Percentiles rank a stretch among this genome's conserved stretches.
Evolutionary conservation across 2,113 vertebrate genomes (phyloP).

Genomic region (Aythya baeri): DNA sequence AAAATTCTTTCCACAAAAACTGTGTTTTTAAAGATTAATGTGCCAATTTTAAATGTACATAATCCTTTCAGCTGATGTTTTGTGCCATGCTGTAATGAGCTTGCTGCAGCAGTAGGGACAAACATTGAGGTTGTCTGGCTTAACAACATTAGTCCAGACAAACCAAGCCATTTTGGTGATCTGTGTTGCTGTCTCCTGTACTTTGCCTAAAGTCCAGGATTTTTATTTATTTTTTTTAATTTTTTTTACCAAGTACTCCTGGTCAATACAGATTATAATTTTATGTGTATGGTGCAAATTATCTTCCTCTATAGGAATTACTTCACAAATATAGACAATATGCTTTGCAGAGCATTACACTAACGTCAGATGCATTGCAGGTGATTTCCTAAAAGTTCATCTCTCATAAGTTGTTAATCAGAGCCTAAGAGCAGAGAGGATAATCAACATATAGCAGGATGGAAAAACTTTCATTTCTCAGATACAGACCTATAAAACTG

Average conservation of each 20-base stretch:
- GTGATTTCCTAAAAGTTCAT: neutral
- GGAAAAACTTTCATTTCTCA: neutral
- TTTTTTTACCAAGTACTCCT: neutral
- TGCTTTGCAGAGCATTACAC: neutral
- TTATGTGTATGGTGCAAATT: neutral
- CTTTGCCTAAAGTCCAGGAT: neutral
- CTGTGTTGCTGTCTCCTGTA: neutral
- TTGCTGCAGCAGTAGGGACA: too few relatives aligned
- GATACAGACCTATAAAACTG: neutral
- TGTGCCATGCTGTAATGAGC: too few relatives aligned
- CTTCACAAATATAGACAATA: neutral
- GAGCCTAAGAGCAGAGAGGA: neutral
- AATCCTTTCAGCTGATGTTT: neutral
- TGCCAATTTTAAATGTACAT: neutral
- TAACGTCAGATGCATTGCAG: rapidly evolving
- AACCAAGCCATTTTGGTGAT: neutral
- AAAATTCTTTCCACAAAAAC: neutral
- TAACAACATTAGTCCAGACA: neutral
- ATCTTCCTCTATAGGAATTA: neutral
- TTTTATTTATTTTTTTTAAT: neutral
- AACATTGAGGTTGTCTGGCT: neutral
- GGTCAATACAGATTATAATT: neutral
- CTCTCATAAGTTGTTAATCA: neutral
- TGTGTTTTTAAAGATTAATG: neutral
- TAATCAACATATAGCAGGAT: neutral